These are phyloP conservation scores for Virgularia gustaviana DNA, from an alignment of 92 coral and sea anemone genomes.

Conservation along the genomic window DNA sequence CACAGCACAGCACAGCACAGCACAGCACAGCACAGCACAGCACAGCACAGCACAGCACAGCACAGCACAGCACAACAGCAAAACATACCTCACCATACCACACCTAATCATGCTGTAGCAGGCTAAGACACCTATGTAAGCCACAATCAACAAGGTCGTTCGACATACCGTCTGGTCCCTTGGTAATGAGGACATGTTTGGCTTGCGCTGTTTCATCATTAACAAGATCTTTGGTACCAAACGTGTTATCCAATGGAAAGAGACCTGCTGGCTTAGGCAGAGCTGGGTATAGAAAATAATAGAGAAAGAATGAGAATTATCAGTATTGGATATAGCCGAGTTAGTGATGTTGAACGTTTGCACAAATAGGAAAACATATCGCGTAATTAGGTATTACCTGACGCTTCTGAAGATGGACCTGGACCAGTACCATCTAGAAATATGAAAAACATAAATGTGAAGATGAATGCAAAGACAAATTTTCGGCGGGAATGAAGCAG, in stretches of 20 bases:
- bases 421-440: constrained; percentile 97
- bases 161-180: constrained; percentile 91
- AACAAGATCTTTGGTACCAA: constrained; percentile 76
- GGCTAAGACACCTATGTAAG: background rate
- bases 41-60: too few relatives aligned
- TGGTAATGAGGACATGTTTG: constrained; percentile 66
- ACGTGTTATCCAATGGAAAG: constrained; percentile 74
- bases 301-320: background rate
- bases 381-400: constrained; percentile 49
- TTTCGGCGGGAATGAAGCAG: background rate
- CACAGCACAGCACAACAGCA: too few relatives aligned
- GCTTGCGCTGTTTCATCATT: constrained; percentile 76
- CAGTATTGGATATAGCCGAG: background rate
- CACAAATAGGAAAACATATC: background rate
- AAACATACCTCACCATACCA: too few relatives aligned
- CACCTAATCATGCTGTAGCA: too few relatives aligned
- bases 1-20: too few relatives aligned
- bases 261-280: constrained; percentile 94
- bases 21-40: too few relatives aligned
- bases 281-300: constrained; percentile 48
- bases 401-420: constrained; percentile 92
- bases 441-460: background rate
- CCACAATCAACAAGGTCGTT: background rate
- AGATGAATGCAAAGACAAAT: background rate
- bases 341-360: background rate